Evolutionary conservation across 2,888 invertebrate species (phyloP).

Genomic region (Drosophila mimetica): DNA sequence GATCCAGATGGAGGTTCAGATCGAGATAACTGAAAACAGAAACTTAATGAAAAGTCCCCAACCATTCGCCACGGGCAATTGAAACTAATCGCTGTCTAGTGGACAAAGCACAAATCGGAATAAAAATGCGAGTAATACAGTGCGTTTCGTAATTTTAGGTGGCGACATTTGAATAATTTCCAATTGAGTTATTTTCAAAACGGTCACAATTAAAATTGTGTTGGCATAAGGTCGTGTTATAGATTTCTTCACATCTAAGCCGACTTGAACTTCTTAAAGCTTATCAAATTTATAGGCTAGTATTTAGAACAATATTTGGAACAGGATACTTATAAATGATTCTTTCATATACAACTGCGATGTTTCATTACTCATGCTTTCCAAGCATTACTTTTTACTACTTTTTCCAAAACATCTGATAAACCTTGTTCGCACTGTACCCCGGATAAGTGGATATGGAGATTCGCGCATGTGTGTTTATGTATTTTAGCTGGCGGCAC

Average conservation of each 20-base stretch:
- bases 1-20: slow-evolving; percentile 23
- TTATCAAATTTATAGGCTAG: too few species aligned
- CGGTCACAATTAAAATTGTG: too few species aligned
- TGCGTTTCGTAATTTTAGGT: slow-evolving; percentile 12
- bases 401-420: too few species aligned
- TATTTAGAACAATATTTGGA: too few species aligned
- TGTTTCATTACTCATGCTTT: too few species aligned
- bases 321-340: too few species aligned
- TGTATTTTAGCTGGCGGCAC: slow-evolving; percentile 5
- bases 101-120: slow-evolving; percentile 15
- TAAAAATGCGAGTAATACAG: slow-evolving; percentile 5
- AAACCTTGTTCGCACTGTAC: slow-evolving; percentile 12
- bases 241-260: too few species aligned
- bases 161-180: not conserved
- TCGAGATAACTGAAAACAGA: slow-evolving; percentile 17
- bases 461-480: not conserved
- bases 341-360: too few species aligned
- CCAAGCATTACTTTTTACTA: too few species aligned
- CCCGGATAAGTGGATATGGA: not conserved
- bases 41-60: slow-evolving; percentile 58
- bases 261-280: too few species aligned
- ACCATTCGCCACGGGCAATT: slow-evolving; percentile 51
- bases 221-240: too few species aligned
- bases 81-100: slow-evolving; percentile 67
- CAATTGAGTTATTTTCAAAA: not conserved